Conservation (phyloP, 2,888 invertebrate species). For the Hemithea aestivaria region DNA sequence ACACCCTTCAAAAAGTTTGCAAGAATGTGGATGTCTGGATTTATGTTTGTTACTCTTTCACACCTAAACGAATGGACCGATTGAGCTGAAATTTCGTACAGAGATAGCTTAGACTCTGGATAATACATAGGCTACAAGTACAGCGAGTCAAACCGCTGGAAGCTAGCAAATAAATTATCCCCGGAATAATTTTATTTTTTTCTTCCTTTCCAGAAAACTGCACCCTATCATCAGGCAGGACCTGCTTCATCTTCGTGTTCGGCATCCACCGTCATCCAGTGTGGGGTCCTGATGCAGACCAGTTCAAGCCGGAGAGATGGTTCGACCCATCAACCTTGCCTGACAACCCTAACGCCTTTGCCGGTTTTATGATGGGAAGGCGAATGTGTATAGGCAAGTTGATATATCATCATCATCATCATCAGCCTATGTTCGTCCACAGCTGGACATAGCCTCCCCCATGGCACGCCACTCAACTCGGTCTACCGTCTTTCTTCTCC, state of each 20-base stretch:
- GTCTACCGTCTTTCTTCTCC: too few relatives aligned
- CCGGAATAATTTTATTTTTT: too few relatives aligned
- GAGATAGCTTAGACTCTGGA: too few relatives aligned
- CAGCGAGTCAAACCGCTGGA: neutral
- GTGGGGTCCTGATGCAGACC: slow-evolving; percentile 49
- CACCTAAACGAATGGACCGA: too few relatives aligned
- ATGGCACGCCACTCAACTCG: too few relatives aligned
- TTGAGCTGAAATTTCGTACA: too few relatives aligned
- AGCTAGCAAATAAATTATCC: too few relatives aligned
- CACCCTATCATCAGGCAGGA: slow-evolving; percentile 45
- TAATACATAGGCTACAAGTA: too few relatives aligned
- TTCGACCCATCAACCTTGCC: slow-evolving; percentile 41
- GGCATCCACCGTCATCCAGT: slow-evolving; percentile 49
- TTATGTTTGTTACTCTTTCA: too few relatives aligned
- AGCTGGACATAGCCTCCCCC: too few relatives aligned
- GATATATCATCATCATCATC: neutral
- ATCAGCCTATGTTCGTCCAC: too few relatives aligned
- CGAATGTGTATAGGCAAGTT: slow-evolving; percentile 52
- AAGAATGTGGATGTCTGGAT: neutral
- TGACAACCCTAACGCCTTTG: slow-evolving; percentile 42
- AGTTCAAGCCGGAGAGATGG: slow-evolving; percentile 57
- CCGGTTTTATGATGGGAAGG: slow-evolving; percentile 50
- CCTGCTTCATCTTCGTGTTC: slow-evolving; percentile 44
- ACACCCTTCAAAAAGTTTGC: too few relatives aligned
- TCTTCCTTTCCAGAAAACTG: slow-evolving; percentile 47